phyloP scores from a whole-genome alignment of 2,113 vertebrate species.

The Paralichthys olivaceus region DNA sequence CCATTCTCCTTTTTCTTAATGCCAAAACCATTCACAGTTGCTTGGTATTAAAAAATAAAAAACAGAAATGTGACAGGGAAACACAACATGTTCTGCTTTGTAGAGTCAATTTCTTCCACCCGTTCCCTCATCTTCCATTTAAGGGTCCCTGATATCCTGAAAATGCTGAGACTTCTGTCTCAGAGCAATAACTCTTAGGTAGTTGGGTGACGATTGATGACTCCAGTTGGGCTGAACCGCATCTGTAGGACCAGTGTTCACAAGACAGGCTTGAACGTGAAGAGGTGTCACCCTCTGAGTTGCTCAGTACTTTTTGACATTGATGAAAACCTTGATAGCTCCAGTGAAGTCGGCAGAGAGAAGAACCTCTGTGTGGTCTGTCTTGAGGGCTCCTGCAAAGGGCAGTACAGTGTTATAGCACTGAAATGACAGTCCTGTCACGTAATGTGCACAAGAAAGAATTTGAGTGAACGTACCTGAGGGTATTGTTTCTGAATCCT shows the following conservation, averaged over 20 bases:
- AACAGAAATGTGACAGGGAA: conserved; percentile 52
- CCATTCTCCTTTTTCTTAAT: background rate
- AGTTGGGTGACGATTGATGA: conserved; percentile 32
- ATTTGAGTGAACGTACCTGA: conserved; percentile 82
- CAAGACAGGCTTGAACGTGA: conserved; percentile 1
- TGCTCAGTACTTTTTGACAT: conserved; percentile 91
- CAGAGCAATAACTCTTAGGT: conserved; percentile 57
- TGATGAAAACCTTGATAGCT: conserved; percentile 99
- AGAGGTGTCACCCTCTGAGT: conserved; percentile 17
- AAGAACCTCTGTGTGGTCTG: conserved; percentile 94
- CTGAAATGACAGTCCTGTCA: background rate
- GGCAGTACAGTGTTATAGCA: background rate
- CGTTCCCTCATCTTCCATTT: conserved; percentile 31
- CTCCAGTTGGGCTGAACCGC: conserved; percentile 21
- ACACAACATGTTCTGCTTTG: conserved; percentile 27
- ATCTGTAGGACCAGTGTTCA: conserved; percentile 34
- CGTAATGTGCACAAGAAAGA: background rate
- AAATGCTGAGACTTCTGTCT: conserved; percentile 36
- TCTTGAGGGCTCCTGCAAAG: conserved; percentile 90
- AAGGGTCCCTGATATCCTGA: conserved; percentile 57
- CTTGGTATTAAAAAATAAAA: conserved; percentile 68
- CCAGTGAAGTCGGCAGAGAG: conserved; percentile 98
- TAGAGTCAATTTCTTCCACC: conserved; percentile 40
- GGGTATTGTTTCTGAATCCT: conserved; percentile 87
- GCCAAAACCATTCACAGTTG: conserved; percentile 68